These are phyloP conservation scores for Myotis brandtii DNA, from an alignment of 2,113 vertebrate genomes.

Conservation along the genomic window DNA sequence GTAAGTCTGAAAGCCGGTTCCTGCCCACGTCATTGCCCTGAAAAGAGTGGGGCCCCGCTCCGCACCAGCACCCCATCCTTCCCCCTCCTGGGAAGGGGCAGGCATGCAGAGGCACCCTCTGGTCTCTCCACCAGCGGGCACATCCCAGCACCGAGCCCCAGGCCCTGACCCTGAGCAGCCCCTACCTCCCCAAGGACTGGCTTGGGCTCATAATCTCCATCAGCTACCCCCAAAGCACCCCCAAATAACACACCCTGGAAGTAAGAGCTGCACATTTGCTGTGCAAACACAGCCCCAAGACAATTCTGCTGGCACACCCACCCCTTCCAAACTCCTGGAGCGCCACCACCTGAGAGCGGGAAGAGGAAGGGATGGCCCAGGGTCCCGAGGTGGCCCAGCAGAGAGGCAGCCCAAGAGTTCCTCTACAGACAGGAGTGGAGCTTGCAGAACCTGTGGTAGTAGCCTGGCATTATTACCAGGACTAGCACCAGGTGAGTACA, in stretches of 20 bases:
- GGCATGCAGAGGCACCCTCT: not conserved
- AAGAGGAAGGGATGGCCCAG: not conserved
- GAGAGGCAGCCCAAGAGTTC: not conserved
- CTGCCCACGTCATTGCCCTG: conserved; percentile 73
- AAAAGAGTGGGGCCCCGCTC: conserved; percentile 65
- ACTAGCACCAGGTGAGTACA: too few species aligned
- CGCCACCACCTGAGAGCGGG: not conserved
- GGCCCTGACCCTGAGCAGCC: not conserved
- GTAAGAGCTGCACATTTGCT: not conserved
- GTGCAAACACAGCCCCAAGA: not conserved
- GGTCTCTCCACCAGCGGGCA: not conserved
- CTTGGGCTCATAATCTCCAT: not conserved
- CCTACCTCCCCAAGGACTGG: not conserved
- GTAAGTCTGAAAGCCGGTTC: conserved; percentile 70
- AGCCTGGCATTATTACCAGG: accelerated
- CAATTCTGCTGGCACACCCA: not conserved
- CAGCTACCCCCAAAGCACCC: not conserved
- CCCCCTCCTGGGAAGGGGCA: not conserved
- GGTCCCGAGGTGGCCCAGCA: not conserved
- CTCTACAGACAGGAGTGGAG: not conserved
- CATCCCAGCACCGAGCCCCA: not conserved
- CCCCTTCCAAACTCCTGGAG: not conserved
- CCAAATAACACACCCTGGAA: not conserved
- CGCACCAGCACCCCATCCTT: not conserved
- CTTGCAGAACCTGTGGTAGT: not conserved